Evolutionary conservation across 2,888 invertebrate genomes (phyloP), one percentile per base, ranked within the genome.

Genomic region (Eupithecia vulgata): DNA sequence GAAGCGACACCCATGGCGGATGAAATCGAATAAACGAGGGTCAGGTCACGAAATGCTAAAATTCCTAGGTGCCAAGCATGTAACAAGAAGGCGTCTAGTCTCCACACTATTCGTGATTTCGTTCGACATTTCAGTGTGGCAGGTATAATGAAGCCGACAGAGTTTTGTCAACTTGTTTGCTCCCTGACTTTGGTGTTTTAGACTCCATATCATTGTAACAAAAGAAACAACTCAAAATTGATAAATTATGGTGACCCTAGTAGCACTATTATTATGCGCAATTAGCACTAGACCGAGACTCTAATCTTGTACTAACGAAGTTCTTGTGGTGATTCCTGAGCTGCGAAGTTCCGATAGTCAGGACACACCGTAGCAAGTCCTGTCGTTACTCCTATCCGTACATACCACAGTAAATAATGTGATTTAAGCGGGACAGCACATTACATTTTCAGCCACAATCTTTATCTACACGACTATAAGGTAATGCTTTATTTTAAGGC

Each of bases 231-330:
- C 5, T 10, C 15, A 61, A 34, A 34, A 17, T 34, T n/a, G 10
- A n/a, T 64, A 37, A 37, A 21, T 21, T 21, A 64, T 64, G 37
- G 64, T 64, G 34, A 64, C 64, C 15, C 34, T 37, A 64, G n/a
- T 21, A 37, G 10, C 83, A 79, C 88, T 82, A 85, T 91, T 91
- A 92, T 91, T 93, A 91, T 90, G 90, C 83, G 84, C 90, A 91
- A 93, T 92, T 93, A 92, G 87, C 86, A 87, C 88, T 85, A 88
- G 86, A 88, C 86, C 85, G 87, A 86, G 85, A 83, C 85, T 85
- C 90, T 91, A 92, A 92, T 91, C 90, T 91, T 88, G 84, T 80
- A 78, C 84, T 81, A 90, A 90, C 75, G 77, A 75, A 82, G 82
- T 76, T 74, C 78, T 78, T 70, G 77, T 72, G 75, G 80, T 81